Base-by-base conservation (phyloP, 2,888 invertebrate genomes). In the Spodoptera picta region DNA sequence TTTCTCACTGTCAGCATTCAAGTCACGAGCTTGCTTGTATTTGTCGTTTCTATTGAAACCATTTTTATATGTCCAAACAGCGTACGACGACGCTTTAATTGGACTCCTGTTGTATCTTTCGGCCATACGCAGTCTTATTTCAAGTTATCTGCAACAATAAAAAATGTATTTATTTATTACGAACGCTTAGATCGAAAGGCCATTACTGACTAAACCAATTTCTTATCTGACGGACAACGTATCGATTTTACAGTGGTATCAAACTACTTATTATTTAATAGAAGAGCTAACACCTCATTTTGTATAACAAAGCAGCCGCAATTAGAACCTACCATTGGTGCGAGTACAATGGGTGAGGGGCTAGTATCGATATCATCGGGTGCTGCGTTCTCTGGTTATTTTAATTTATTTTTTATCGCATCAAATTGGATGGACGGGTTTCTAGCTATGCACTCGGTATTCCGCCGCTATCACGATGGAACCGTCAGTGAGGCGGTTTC, bases 381-480 rank as follows among this genome's bases (percentile, higher is more conserved):
- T 83, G 82, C 81, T 80, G 75, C 83, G 81, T 83, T 83, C 84
- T 79, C 82, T 85, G 87, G 85, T 90, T 92, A 91, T 90, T 93
- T 94, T 94, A 93, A 94, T 94, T 94, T 93, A 88, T 93, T 94
- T 94, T 94, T 94, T 94, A 93, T 93, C 91, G 85, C 83, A 85
- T 89, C 88, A 89, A 90, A 92, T 93, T 90, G 90, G 90, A 91
- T 83, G 87, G 88, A 90, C 90, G 88, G 86, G 87, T 90, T 91
- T 86, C 87, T 87, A 87, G 87, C 86, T 87, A 87, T 90, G 87
- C 86, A 86, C 84, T 85, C 75, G 80, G 83, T 83, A 87, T 88
- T 88, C 83, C 82, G 79, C 80, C 83, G 81, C 85, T 85, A 90
- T 92, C 90, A 86, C 83, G 92, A 90, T 90, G 84, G 82, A 85